Conservation (phyloP, 2,888 invertebrate species). For the Heliconius sara region DNA sequence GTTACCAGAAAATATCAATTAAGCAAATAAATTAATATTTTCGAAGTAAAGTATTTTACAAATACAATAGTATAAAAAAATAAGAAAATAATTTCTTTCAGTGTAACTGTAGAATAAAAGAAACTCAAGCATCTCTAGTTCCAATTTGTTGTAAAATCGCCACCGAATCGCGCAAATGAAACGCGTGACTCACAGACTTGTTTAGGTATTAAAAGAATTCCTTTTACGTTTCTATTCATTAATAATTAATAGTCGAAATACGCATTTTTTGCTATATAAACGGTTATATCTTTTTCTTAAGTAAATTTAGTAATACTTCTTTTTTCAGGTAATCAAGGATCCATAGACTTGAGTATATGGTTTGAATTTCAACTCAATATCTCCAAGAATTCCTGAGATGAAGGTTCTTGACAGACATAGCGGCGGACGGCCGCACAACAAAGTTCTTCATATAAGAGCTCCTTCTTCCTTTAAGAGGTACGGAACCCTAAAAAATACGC, state of each 20-base stretch:
- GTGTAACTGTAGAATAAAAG: not conserved
- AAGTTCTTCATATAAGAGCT: no score
- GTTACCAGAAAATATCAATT: not conserved
- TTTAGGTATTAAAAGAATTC: slow-evolving; percentile 16
- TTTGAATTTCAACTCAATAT: no score
- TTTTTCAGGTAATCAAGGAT: no score
- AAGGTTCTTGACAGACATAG: no score
- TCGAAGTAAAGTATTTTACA: not conserved
- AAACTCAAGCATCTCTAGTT: slow-evolving; percentile 13
- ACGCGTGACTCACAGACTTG: slow-evolving; percentile 34
- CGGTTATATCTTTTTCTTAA: no score
- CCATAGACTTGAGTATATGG: no score
- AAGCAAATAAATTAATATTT: not conserved
- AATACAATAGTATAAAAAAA: not conserved
- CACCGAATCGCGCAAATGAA: slow-evolving; percentile 33
- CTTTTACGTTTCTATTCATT: slow-evolving; percentile 10
- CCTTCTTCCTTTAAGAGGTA: no score
- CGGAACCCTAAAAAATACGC: no score
- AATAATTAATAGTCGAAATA: not conserved
- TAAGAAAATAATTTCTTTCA: not conserved
- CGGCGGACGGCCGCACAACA: no score
- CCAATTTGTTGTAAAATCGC: slow-evolving; percentile 31
- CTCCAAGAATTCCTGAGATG: no score
- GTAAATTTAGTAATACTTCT: no score
- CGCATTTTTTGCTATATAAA: no score